Conservation (phyloP, 1,140 invertebrate genomes). For the Macrostomum lignano region DNA sequence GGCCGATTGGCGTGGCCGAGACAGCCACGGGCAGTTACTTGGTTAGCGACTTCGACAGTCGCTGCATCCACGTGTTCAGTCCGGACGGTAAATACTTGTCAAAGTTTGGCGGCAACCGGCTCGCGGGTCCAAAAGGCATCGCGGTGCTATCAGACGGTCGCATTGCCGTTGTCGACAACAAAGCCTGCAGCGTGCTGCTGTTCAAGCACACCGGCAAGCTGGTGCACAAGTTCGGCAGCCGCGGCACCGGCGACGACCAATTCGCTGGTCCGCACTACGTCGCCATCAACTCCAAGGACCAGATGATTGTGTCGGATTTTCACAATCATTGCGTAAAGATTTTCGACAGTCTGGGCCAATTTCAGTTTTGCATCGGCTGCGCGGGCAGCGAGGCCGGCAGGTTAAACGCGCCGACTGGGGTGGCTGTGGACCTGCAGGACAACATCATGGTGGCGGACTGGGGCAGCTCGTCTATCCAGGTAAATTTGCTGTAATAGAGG, state of each 20-base stretch:
- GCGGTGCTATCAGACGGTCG: constrained; percentile 30
- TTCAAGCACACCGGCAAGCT: constrained; percentile 32
- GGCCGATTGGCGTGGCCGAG: constrained; percentile 32
- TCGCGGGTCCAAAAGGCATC: constrained; percentile 33
- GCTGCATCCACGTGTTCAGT: constrained; percentile 33
- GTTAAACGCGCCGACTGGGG: constrained; percentile 34
- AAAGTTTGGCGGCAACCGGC: constrained; percentile 31
- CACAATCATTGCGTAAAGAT: constrained; percentile 9
- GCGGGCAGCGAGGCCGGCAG: constrained; percentile 32
- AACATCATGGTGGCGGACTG: constrained; percentile 35
- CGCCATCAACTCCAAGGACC: constrained; percentile 5
- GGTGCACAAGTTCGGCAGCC: constrained; percentile 21
- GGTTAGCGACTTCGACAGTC: constrained; percentile 36
- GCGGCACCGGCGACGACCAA: constrained; percentile 12
- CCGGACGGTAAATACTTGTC: constrained; percentile 33
- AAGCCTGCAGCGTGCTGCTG: constrained; percentile 31
- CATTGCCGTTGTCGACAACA: constrained; percentile 36
- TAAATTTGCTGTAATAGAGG: too few species aligned
- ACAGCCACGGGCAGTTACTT: constrained; percentile 32
- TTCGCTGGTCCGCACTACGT: constrained; percentile 7
- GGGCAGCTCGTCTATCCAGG: constrained; percentile 35
- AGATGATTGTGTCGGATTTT: constrained; percentile 10
- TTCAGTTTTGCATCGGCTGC: constrained; percentile 24
- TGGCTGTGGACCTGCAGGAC: constrained; percentile 31
- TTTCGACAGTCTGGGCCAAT: constrained; percentile 14